These are phyloP conservation scores for Lutraria rhynchaena DNA, from an alignment of 1,140 invertebrate genomes.

Conservation along the genomic window DNA sequence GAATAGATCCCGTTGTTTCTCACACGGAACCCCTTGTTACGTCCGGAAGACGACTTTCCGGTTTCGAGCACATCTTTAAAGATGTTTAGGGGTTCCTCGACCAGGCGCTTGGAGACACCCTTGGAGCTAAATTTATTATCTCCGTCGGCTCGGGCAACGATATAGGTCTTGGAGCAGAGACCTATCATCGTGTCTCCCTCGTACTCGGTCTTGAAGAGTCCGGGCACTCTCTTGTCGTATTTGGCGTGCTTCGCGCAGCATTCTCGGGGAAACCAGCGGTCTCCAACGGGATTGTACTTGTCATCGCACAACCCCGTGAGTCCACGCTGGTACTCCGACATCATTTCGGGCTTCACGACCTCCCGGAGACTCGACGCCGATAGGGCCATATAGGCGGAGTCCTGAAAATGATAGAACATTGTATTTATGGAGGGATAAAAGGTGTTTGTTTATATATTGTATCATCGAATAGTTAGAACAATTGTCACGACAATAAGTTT, in stretches of 20 bases:
- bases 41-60: constrained; percentile 1
- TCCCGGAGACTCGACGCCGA: constrained; percentile 27
- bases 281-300: constrained; percentile 20
- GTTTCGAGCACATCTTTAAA: background rate
- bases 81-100: constrained; percentile 1
- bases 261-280: constrained; percentile 14
- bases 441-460: background rate
- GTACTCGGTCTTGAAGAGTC: constrained; percentile 10
- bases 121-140: constrained; percentile 10
- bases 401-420: no score
- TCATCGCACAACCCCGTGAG: no score
- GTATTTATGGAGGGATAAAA: no score
- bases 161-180: background rate
- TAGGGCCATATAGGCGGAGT: constrained; percentile 3
- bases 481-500: background rate
- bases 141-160: background rate
- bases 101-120: background rate
- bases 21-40: constrained; percentile 8
- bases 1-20: constrained; percentile 1
- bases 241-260: constrained; percentile 16
- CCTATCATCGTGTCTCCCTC: constrained; percentile 4
- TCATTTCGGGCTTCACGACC: constrained; percentile 13
- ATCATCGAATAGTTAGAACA: background rate
- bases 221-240: constrained; percentile 11
- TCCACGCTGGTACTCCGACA: constrained; percentile 1